A percentile compares a stretch with the other conserved stretches of the same genome.
Evolutionary conservation across 2,113 vertebrate species (phyloP).

Genomic region (Cyphotilapia sp.): DNA sequence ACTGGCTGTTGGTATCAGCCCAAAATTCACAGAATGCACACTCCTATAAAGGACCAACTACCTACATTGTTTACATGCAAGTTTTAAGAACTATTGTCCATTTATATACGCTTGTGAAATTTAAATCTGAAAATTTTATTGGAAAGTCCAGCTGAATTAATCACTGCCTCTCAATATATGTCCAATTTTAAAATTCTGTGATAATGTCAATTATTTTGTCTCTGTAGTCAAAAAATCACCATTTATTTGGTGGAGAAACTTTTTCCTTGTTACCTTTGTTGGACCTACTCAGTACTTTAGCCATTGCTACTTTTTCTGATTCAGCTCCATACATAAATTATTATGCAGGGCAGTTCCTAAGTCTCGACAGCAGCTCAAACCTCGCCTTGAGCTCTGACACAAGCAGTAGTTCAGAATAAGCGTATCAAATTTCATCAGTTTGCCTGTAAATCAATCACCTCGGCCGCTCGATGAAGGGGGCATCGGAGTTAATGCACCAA

Average conservation of each 20-base stretch:
- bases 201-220: neutral
- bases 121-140: neutral
- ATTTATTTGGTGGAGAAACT: neutral
- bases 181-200: neutral
- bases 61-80: neutral
- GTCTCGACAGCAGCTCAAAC: neutral
- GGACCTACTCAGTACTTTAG: neutral
- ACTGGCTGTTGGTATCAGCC: neutral
- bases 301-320: neutral
- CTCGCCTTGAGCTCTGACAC: constrained; percentile 5
- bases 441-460: constrained; percentile 62
- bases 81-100: neutral
- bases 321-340: neutral
- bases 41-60: neutral
- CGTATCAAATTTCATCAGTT: constrained; percentile 55
- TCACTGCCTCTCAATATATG: neutral
- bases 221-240: neutral
- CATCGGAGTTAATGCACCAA: constrained; percentile 35
- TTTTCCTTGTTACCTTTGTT: neutral
- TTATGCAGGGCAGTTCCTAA: neutral
- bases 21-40: neutral
- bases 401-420: constrained; percentile 17
- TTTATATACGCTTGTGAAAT: neutral
- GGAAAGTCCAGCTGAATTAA: neutral
- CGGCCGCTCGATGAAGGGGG: constrained; percentile 17